Conservation (phyloP, 2,113 vertebrate species). For the Nansenia antarctica region DNA sequence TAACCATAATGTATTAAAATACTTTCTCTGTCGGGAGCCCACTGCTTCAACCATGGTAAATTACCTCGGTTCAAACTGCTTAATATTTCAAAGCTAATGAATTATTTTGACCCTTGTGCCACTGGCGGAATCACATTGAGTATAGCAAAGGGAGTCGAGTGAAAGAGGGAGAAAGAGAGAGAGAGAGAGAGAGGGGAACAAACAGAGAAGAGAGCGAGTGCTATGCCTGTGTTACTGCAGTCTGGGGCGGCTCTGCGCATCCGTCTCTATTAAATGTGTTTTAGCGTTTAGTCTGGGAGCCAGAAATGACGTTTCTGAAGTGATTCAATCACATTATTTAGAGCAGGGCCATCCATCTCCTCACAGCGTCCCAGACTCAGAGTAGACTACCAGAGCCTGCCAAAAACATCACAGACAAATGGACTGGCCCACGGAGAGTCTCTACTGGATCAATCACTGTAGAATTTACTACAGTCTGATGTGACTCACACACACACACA, state of each 20-base stretch:
- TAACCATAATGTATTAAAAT: background rate
- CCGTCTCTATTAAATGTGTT: background rate
- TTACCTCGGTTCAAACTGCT: background rate
- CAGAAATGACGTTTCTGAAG: background rate
- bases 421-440: background rate
- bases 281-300: background rate
- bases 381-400: background rate
- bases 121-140: background rate
- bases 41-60: background rate
- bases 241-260: background rate
- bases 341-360: conserved; percentile 1
- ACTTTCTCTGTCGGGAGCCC: background rate
- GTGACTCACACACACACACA: background rate
- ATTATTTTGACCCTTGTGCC: background rate
- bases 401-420: background rate
- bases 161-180: background rate
- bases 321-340: background rate
- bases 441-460: background rate
- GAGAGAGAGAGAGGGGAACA: background rate
- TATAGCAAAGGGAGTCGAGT: background rate
- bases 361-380: background rate
- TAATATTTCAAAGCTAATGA: background rate
- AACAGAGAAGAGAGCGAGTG: background rate
- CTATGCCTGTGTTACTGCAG: background rate
- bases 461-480: background rate